Base-by-base conservation (phyloP, 1,140 invertebrate genomes). In the Panagrolaimus sp. region DNA sequence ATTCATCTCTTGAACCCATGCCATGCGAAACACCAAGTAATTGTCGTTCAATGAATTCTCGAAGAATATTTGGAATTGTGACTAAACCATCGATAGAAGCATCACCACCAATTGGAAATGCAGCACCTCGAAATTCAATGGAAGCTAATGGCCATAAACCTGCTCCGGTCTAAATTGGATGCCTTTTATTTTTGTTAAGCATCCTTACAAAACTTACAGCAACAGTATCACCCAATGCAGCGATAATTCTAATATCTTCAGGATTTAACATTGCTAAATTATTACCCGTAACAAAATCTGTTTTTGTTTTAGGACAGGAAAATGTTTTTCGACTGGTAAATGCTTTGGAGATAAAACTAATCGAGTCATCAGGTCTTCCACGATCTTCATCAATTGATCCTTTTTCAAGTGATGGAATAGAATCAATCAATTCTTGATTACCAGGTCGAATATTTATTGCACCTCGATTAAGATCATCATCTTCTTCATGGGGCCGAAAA, bases 51-150 rank as follows among this genome's bases (percentile, higher is more conserved):
- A 58, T 68, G 70, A 82, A 82, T 48, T 83, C 80, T 12, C 82
- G 71, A 7, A 82, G 68, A 67, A 82, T 82, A 47, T 82, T 82
- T 9, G 80, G 82, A 46, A 82, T 78, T 2, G 80, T 82, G 5
- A 82, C 72, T 14, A 82, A 58, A 17, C 79, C 80, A 70, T 82
- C 79, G n/a, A 77, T 77, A 1, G 48, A 58, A 9, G 80, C 82
- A 70, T 81, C 80, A 21, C 80, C 80, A 3, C 80, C 80, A 46
- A 77, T 82, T 8, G 82, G 71, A 47, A 82, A 82, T 17, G 82
- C 76, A 5, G 81, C 78, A 21, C 79, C 79, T 9, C 79, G 79
- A 66, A 81, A 81, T 62, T 81, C 79, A 46, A 81, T 83, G 28
- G 74, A 66, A 8, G 76, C 79, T 58, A 67, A 52, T 8, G 82